Percentiles rank a stretch among this genome's conserved stretches.
Evolutionary conservation across 2,888 invertebrate species (phyloP).

Genomic region (Nesidiocoris tenuis): DNA sequence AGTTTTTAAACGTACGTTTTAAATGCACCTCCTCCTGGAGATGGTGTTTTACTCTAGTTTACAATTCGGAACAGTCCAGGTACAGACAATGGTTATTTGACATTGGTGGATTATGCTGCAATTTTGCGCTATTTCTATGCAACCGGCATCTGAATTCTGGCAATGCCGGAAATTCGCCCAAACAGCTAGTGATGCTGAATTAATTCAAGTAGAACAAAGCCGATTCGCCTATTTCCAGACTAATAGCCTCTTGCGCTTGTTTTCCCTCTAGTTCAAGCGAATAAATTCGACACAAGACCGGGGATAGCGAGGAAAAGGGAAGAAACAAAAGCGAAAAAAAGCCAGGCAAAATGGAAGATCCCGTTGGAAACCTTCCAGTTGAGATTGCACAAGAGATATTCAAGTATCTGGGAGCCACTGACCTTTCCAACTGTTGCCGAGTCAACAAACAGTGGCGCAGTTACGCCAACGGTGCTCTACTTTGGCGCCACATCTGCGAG

Average conservation of each 20-base stretch:
- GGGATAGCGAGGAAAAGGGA: background rate
- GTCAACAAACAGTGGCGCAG: slow-evolving; percentile 45
- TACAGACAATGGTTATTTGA: too few species aligned
- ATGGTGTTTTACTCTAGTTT: too few species aligned
- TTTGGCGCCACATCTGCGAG: slow-evolving; percentile 45
- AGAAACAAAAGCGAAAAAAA: background rate
- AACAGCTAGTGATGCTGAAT: too few species aligned
- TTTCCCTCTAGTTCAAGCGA: background rate
- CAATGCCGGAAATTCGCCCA: too few species aligned
- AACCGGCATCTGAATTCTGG: too few species aligned
- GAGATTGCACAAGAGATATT: slow-evolving; percentile 47
- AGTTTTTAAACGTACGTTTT: too few species aligned
- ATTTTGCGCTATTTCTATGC: too few species aligned
- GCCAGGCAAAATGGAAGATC: slow-evolving; percentile 40
- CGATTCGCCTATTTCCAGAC: too few species aligned
- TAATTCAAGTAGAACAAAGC: too few species aligned
- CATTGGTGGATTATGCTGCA: too few species aligned
- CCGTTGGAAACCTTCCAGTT: slow-evolving; percentile 45
- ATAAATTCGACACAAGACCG: background rate
- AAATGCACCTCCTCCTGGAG: too few species aligned
- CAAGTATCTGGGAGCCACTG: slow-evolving; percentile 45
- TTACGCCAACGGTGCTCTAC: slow-evolving; percentile 43
- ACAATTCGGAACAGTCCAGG: too few species aligned
- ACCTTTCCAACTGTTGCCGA: slow-evolving; percentile 45
- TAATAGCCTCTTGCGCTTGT: background rate